Base-by-base conservation (phyloP, 1,140 invertebrate genomes). In the Drosophila willistoni region DNA sequence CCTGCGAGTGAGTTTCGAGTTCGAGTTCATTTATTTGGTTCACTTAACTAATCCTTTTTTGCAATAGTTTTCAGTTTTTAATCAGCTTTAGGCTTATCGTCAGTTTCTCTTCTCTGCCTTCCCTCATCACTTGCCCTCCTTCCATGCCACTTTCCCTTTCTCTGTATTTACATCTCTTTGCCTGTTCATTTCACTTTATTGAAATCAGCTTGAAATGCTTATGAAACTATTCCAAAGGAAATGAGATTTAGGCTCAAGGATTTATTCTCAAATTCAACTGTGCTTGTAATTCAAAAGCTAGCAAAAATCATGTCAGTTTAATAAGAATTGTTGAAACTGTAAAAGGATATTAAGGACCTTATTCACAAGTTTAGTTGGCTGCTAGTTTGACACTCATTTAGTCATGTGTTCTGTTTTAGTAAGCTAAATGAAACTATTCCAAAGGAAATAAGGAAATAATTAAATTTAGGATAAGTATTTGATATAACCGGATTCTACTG, bases 1-100 rank as follows among this genome's bases (percentile, higher is more conserved):
- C 85, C 44, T 51, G 17, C 44, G 44, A 51, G 44, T 22, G 14
- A 44, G n/a, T 17, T 44, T 14, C n/a, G 17, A 51, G 44, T 51
- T 51, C 73, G 85, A 89, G 81, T 84, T 89, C 84, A 90, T 85
- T 90, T 90, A 85, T 81, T 90, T 85, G 85, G 85, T 90, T 90
- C 85, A 90, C 85, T 90, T 90, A 81, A 86, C 86, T 90, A 90
- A 90, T 90, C 85, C 85, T 75, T 85, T 86, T 85, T 70, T 57
- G 81, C 82, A 90, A 90, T 90, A 90, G 84, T 90, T 90, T 84
- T 76, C 85, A 73, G 44, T 73, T 85, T 80, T 84, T 89, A 89
- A 89, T 89, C 85, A 84, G 84, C 85, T 89, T 87, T 89, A 29
- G 80, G 80, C 60, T 77, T 73, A 80, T 71, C 76, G 66, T 47